These are phyloP conservation scores for Pterocles gutturalis DNA, from an alignment of 2,113 vertebrate species.

Conservation along the genomic window DNA sequence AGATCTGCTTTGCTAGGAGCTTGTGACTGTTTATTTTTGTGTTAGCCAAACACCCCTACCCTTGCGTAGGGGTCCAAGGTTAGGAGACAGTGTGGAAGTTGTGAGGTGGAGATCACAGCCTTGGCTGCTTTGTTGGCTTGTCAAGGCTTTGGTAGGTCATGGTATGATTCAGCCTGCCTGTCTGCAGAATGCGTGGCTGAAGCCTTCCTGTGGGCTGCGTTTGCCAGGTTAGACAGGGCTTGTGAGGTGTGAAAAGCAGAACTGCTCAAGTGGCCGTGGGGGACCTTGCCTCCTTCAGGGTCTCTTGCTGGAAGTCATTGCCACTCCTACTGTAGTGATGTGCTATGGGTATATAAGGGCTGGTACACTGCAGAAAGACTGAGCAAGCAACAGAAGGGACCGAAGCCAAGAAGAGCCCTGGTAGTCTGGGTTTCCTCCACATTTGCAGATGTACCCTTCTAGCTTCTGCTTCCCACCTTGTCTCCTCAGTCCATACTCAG, in stretches of 20 bases:
- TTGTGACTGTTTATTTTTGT: background rate
- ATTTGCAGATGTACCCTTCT: background rate
- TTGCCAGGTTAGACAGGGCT: background rate
- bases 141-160: background rate
- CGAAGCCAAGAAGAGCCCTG: background rate
- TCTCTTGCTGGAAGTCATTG: background rate
- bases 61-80: background rate
- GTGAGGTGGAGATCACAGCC: background rate
- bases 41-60: no score
- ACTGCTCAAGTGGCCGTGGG: background rate
- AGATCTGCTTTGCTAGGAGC: background rate
- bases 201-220: background rate
- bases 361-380: background rate
- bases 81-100: background rate
- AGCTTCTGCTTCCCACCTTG: background rate
- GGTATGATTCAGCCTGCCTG: background rate
- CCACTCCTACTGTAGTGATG: background rate
- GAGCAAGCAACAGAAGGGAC: background rate
- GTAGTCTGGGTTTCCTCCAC: background rate
- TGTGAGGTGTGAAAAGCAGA: background rate
- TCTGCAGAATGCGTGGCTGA: background rate
- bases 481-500: background rate
- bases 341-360: background rate
- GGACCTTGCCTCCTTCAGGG: no score
- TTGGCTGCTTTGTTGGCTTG: background rate